A percentile compares a stretch with the other conserved stretches of the same genome.
Evolutionary conservation across 37 sponge, comb jelly and placozoan genomes (phyloP).

Genomic region (Tethya wilhelma): DNA sequence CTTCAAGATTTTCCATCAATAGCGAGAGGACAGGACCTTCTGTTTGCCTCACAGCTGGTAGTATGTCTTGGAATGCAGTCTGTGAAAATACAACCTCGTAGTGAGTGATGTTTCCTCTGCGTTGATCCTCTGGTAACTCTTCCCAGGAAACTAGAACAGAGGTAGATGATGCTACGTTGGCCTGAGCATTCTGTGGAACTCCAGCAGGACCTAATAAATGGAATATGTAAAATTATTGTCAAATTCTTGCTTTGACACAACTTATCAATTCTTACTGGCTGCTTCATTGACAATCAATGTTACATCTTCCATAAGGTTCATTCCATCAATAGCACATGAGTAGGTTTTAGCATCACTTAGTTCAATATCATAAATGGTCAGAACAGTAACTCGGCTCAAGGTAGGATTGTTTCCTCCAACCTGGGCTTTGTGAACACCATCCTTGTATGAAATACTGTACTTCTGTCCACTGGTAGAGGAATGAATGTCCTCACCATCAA

Average conservation of each 20-base stretch:
- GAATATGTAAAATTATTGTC: neutral
- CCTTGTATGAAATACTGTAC: neutral
- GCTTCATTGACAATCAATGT: neutral
- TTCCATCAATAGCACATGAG: conserved; percentile 10
- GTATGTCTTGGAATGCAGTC: neutral
- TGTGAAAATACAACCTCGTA: neutral
- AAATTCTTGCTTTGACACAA: too few relatives aligned
- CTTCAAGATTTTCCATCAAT: neutral
- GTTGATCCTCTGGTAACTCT: neutral
- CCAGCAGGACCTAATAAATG: neutral
- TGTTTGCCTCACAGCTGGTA: neutral
- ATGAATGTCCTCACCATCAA: neutral
- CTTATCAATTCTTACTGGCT: neutral
- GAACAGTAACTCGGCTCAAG: conserved; percentile 5
- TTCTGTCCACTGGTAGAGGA: neutral
- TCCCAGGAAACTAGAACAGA: neutral
- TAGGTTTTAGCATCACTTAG: conserved; percentile 13
- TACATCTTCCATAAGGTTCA: neutral
- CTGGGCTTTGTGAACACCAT: conserved; percentile 15
- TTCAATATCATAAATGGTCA: neutral
- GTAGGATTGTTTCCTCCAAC: neutral
- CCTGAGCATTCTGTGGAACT: neutral
- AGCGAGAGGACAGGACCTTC: neutral
- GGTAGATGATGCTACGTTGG: neutral
- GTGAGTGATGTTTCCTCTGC: conserved; percentile 13